A percentile compares a stretch with the other conserved stretches of the same genome.
Conservation (phyloP, 2,797 vertebrate species). For the Lateolabrax maculatus region DNA sequence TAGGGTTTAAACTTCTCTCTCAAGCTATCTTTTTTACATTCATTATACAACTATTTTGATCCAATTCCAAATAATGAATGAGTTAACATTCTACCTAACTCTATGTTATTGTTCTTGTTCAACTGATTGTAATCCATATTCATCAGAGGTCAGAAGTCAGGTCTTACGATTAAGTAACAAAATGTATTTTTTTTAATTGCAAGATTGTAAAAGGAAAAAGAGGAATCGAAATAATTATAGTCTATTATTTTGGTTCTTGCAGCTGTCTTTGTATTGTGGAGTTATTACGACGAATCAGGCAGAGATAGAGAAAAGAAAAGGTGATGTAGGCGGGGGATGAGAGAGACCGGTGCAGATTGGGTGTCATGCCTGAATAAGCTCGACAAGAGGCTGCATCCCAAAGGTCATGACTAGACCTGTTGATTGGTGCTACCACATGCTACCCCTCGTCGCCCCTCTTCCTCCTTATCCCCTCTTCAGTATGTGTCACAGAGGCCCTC, state of each 20-base stretch:
- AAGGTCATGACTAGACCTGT: slow-evolving; percentile 60
- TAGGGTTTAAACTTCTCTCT: neutral
- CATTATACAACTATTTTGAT: too few relatives aligned
- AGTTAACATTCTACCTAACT: neutral
- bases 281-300: neutral
- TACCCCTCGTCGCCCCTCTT: slow-evolving; percentile 31
- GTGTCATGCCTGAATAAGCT: slow-evolving; percentile 53
- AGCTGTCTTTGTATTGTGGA: neutral
- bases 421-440: slow-evolving; percentile 60
- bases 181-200: neutral
- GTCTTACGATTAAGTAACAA: neutral
- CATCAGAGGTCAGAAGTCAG: too few relatives aligned
- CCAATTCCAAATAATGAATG: neutral
- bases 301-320: neutral
- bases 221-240: neutral
- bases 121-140: neutral
- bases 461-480: slow-evolving; percentile 30
- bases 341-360: slow-evolving; percentile 1
- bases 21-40: too few relatives aligned
- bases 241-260: neutral
- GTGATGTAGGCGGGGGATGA: slow-evolving; percentile 10
- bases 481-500: slow-evolving; percentile 37
- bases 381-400: slow-evolving; percentile 53
- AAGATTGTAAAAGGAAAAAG: neutral
- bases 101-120: neutral